Evolutionary conservation across 37 sponge, comb jelly and placozoan species (phyloP), one percentile per base, ranked within the genome.

Genomic region (Spongia lamella): DNA sequence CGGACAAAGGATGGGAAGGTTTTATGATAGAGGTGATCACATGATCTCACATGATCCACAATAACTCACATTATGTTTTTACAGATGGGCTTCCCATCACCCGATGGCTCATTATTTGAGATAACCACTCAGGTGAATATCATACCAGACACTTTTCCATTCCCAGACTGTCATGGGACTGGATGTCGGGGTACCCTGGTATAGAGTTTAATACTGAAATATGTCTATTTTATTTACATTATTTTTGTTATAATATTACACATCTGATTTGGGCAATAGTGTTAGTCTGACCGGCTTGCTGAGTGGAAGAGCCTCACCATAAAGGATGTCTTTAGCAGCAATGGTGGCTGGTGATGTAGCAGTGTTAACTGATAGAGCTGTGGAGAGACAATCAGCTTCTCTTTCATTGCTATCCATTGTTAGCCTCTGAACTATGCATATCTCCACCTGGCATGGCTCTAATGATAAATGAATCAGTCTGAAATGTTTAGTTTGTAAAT

Each of bases 51-150:
- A 17, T 47, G 31, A 32, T 33, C 21, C 61, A 2, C 14, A n/a
- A n/a, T n/a, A n/a, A n/a, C n/a, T n/a, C n/a, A n/a, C n/a, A n/a
- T n/a, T n/a, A n/a, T n/a, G n/a, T n/a, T n/a, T n/a, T n/a, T n/a
- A 43, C 79, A 93, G 93, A 79, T 61, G 14, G 61, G 82, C 3
- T 88, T 80, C 64, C 60, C 81, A n/a, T 89, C 83, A 1, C 89
- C 89, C 17, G 51, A 39, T 21, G 76, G 52, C 25, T 33, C 75
- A 20, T 64, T 83, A 29, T 70, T 79, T 50, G 80, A 83, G 68
- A 76, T 85, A 27, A 83, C 96, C 26, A 91, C 96, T 53, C 92
- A 95, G 53, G 92, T 88, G 11, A 91, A 95, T 70, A 95, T 95
- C 19, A 69, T 95, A 1, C 96, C 96, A 33, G 60, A 80, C 60